A percentile compares a stretch with the other conserved stretches of the same genome.
These are phyloP conservation scores for Drosophila quadrilineata DNA, from an alignment of 1,140 invertebrate species.

Conservation along the genomic window DNA sequence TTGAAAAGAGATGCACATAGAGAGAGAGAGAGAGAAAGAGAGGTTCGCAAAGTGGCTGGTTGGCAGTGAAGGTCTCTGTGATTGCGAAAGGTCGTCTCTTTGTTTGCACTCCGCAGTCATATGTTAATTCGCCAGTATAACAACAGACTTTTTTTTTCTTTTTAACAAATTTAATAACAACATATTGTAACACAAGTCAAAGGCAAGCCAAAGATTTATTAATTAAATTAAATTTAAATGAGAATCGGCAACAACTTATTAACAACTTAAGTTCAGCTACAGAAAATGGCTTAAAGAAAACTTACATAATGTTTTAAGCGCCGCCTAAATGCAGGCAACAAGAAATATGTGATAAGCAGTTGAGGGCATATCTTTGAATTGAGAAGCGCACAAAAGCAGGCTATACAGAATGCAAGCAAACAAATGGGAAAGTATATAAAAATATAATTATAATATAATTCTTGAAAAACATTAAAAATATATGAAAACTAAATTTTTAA, in stretches of 20 bases:
- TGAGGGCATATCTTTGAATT: neutral
- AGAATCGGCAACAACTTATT: neutral
- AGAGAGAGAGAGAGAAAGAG: neutral
- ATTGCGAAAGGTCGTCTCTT: conserved; percentile 9
- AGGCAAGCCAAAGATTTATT: too few species aligned
- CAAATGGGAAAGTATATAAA: too few species aligned
- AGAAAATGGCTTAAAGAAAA: neutral
- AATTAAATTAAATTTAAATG: conserved; percentile 62
- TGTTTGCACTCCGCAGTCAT: conserved; percentile 58
- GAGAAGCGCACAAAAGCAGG: neutral
- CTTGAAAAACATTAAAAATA: too few species aligned
- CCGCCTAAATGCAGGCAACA: conserved; percentile 20
- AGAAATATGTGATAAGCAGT: neutral
- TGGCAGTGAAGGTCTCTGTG: neutral
- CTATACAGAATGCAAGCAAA: too few species aligned
- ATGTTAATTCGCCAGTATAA: conserved; percentile 56
- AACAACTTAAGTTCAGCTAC: too few species aligned
- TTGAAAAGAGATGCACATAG: too few species aligned
- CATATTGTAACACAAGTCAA: too few species aligned
- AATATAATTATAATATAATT: too few species aligned
- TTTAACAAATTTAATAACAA: too few species aligned
- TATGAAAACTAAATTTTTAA: too few species aligned
- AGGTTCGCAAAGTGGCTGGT: neutral
- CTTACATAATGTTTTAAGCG: neutral
- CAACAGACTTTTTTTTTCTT: too few species aligned